These are phyloP conservation scores for Syngnathus typhle DNA, from an alignment of 2,113 vertebrate species.

Conservation along the genomic window DNA sequence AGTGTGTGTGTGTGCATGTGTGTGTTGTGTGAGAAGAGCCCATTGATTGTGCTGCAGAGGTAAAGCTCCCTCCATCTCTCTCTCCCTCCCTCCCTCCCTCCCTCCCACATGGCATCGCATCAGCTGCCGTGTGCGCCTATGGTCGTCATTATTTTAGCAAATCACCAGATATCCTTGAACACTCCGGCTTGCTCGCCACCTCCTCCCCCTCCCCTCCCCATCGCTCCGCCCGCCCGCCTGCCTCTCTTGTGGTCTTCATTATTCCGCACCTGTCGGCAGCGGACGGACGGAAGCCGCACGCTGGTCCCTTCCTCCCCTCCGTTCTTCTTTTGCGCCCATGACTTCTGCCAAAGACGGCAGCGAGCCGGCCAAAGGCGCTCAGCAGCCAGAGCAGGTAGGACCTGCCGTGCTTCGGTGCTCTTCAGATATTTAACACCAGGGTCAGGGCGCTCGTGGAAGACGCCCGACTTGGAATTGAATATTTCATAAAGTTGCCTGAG, in stretches of 20 bases:
- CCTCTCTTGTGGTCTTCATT: constrained; percentile 33
- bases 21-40: background rate
- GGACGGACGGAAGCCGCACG: constrained; percentile 15
- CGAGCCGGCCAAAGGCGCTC: constrained; percentile 77
- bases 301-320: constrained; percentile 9
- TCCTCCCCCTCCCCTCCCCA: constrained; percentile 12
- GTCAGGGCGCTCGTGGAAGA: background rate
- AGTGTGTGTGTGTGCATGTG: background rate
- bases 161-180: constrained; percentile 39
- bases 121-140: constrained; percentile 43
- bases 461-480: constrained; percentile 41
- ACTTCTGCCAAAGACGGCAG: constrained; percentile 86
- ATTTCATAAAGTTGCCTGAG: constrained; percentile 23
- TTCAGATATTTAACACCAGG: background rate
- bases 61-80: constrained; percentile 4
- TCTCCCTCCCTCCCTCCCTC: too few species aligned
- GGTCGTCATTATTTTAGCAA: constrained; percentile 40
- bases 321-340: constrained; percentile 69
- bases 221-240: background rate
- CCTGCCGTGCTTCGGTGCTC: background rate
- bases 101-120: constrained; percentile 42
- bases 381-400: constrained; percentile 88
- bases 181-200: background rate
- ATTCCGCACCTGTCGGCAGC: constrained; percentile 42
- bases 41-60: constrained; percentile 9